phyloP scores from a whole-genome alignment of 2,888 invertebrate genomes.

The Iselma pallidipennis region DNA sequence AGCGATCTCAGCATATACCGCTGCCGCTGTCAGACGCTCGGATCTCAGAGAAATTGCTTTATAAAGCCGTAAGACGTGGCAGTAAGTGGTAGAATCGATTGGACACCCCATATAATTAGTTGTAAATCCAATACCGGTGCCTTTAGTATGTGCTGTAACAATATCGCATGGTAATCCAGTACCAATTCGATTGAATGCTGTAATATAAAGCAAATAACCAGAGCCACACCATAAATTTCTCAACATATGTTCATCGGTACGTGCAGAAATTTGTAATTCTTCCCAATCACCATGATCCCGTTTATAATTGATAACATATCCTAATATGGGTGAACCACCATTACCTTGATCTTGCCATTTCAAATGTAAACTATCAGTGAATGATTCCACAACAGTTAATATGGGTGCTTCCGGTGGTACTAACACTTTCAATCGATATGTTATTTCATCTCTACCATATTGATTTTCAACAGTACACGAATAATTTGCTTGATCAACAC shows the following conservation, averaged over 20 bases:
- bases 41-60: background rate
- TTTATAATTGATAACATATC: slow-evolving; percentile 89
- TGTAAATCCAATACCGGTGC: slow-evolving; percentile 62
- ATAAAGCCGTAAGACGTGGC: background rate
- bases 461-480: slow-evolving; percentile 85
- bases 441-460: slow-evolving; percentile 81
- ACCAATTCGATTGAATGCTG: slow-evolving; percentile 88
- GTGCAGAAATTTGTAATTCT: slow-evolving; percentile 82
- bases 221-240: slow-evolving; percentile 88
- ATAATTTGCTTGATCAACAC: slow-evolving; percentile 87
- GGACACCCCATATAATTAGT: background rate
- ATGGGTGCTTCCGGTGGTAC: slow-evolving; percentile 88
- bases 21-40: too few relatives aligned
- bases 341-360: slow-evolving; percentile 71
- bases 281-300: slow-evolving; percentile 91
- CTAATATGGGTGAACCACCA: slow-evolving; percentile 79
- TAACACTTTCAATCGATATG: slow-evolving; percentile 73
- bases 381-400: slow-evolving; percentile 78
- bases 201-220: slow-evolving; percentile 84
- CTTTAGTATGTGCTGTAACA: slow-evolving; percentile 81
- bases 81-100: too few relatives aligned
- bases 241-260: slow-evolving; percentile 76
- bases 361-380: slow-evolving; percentile 79
- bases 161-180: slow-evolving; percentile 88
- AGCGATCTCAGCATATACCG: too few relatives aligned